Percentiles rank a stretch among this genome's conserved stretches.
Evolutionary conservation across 1,140 invertebrate genomes (phyloP).

Genomic region (Dinoponera quadriceps): DNA sequence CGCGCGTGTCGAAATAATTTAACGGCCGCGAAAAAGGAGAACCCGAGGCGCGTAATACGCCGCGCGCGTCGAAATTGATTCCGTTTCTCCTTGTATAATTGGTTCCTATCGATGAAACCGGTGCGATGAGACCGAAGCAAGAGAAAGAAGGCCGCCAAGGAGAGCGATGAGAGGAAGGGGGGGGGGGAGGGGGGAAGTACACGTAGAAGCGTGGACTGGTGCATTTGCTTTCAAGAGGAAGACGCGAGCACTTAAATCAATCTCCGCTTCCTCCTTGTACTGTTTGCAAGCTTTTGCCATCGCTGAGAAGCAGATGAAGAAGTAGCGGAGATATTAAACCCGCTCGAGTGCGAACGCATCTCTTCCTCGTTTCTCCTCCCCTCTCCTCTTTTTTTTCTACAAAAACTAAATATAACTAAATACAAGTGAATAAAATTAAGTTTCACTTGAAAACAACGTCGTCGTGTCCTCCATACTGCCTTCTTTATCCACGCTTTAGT

Average conservation of each 20-base stretch:
- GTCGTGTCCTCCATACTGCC: too few relatives aligned
- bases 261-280: constrained; percentile 19
- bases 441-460: too few relatives aligned
- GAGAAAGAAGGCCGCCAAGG: background rate
- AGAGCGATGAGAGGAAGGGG: background rate
- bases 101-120: constrained; percentile 45
- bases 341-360: too few relatives aligned
- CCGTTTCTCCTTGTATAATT: constrained; percentile 42
- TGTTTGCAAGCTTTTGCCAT: background rate
- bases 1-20: constrained; percentile 31
- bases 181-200: constrained; percentile 18
- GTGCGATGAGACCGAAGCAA: constrained; percentile 29
- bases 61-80: constrained; percentile 50
- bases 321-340: background rate
- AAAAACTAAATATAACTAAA: too few relatives aligned
- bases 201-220: background rate
- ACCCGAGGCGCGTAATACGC: constrained; percentile 7
- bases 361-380: too few relatives aligned
- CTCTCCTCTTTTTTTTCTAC: too few relatives aligned
- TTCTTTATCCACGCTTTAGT: too few relatives aligned
- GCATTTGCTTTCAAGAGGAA: constrained; percentile 49
- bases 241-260: constrained; percentile 34
- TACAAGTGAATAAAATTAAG: too few relatives aligned
- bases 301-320: background rate
- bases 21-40: background rate